Evolutionary conservation across 2,888 invertebrate genomes (phyloP), one percentile per base, ranked within the genome.

Genomic region (Torymus auratus): DNA sequence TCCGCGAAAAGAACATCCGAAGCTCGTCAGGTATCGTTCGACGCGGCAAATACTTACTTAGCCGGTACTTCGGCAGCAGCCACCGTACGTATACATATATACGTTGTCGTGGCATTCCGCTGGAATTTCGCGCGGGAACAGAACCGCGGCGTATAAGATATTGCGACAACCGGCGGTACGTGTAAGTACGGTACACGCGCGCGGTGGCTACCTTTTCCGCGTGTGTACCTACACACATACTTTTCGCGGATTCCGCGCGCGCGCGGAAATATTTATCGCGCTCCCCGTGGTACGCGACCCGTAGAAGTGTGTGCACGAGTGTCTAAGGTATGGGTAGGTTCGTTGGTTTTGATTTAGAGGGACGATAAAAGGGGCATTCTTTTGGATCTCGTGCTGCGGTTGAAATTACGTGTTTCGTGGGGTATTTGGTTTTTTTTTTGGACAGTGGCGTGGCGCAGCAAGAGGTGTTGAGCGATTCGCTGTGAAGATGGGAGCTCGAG

Each of bases 191-290:
- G 28, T 28, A 62, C 13, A 62, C 14, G 12, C 13, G 2, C 55
- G 55, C 10, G 10, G 61, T 15, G 23, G 61, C 23, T 62, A 62
- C 61, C 28, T 28, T 62, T 62, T 62, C 12, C 61, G 52, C 12
- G 17, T 17, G 15, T 12, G 13, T 71, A 71, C 71, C 58, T 67
- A 15, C 41, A 20, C 55, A 55, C 75, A 75, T 75, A 75, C 75
- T 75, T 75, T 68, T 75, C 53, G 75, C 61, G 75, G 75, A 75
- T 75, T 75, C 75, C 68, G 15, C 15, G 62, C 15, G 62, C 15
- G 17, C 1, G 60, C 68, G 10, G 7, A 23, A 58, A 68, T 75
- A 68, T 65, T 11, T 55, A 56, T 50, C 68, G 68, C 41, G 61
- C 17, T 15, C 41, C 17, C 13, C 15, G 53, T 11, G 52, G 56